phyloP scores from a whole-genome alignment of 2,113 vertebrate genomes.

The Ailurus styani region DNA sequence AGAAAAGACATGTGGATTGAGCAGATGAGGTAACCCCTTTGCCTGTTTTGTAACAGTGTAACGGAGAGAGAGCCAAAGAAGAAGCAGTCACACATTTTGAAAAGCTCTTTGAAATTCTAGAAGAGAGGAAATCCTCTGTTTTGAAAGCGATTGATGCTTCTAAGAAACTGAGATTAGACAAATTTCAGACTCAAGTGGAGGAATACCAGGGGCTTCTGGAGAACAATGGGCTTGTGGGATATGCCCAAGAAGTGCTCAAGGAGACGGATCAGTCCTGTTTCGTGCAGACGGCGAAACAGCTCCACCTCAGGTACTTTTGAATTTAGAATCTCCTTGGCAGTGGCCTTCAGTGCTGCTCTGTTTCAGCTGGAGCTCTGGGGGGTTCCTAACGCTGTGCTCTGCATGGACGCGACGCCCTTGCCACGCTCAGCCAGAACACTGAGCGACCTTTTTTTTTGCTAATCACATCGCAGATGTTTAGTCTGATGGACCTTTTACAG shows the following conservation, averaged over 20 bases:
- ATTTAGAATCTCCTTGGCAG: not conserved
- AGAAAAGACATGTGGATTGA: not conserved
- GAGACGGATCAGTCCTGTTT: constrained; percentile 98
- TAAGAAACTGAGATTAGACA: constrained; percentile 86
- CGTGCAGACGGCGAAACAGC: constrained; percentile 97
- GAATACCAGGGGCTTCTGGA: constrained; percentile 98
- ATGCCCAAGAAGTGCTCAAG: constrained; percentile 97
- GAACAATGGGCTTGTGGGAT: constrained; percentile 96
- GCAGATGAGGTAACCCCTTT: not conserved
- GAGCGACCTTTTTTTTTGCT: not conserved
- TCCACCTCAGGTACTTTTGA: constrained; percentile 89
- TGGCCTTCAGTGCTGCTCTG: no score
- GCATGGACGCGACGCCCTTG: not conserved
- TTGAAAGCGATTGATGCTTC: constrained; percentile 90
- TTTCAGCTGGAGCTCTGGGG: no score
- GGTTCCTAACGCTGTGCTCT: no score
- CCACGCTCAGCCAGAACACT: not conserved
- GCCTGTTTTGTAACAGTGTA: constrained; percentile 82
- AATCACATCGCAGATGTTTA: not conserved
- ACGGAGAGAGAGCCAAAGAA: constrained; percentile 90
- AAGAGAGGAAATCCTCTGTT: constrained; percentile 90
- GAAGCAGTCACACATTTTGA: constrained; percentile 90
- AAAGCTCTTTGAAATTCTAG: constrained; percentile 88
- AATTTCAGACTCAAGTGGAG: constrained; percentile 90
- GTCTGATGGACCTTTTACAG: not conserved